These are phyloP conservation scores for Agriopis marginaria DNA, from an alignment of 2,888 invertebrate species.

Conservation along the genomic window DNA sequence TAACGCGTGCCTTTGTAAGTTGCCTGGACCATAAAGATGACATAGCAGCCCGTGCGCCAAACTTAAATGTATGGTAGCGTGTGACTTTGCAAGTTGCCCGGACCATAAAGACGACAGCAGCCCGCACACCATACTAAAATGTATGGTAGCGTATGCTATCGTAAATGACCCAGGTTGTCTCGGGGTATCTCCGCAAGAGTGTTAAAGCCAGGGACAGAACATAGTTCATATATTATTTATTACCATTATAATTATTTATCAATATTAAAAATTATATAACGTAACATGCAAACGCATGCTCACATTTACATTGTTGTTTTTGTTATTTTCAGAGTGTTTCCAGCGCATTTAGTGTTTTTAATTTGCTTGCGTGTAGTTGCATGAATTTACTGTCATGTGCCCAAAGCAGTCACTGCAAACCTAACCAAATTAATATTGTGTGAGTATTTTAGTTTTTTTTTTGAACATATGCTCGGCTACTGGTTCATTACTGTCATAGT, in stretches of 20 bases:
- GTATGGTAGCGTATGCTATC: no score
- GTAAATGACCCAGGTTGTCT: background rate
- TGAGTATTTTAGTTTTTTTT: slow-evolving; percentile 62
- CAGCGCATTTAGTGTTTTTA: slow-evolving; percentile 69
- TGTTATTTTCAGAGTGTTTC: slow-evolving; percentile 71
- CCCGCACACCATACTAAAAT: no score
- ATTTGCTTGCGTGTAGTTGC: slow-evolving; percentile 82
- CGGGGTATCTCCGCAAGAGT: background rate
- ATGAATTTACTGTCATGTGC: slow-evolving; percentile 69
- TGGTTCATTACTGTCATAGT: background rate
- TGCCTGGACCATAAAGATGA: no score
- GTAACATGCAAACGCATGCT: slow-evolving; percentile 22
- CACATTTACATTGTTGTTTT: slow-evolving; percentile 46
- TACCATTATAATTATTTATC: background rate
- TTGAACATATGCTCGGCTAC: background rate
- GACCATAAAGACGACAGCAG: no score
- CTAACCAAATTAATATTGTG: slow-evolving; percentile 60
- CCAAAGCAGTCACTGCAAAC: slow-evolving; percentile 58
- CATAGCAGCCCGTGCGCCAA: no score
- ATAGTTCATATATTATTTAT: background rate
- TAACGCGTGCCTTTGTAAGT: no score
- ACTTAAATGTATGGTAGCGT: no score
- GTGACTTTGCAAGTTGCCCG: no score
- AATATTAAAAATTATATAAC: background rate
- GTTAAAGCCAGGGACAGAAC: no score